phyloP scores from a whole-genome alignment of 2,797 vertebrate genomes.

The Darevskia mixta region DNA sequence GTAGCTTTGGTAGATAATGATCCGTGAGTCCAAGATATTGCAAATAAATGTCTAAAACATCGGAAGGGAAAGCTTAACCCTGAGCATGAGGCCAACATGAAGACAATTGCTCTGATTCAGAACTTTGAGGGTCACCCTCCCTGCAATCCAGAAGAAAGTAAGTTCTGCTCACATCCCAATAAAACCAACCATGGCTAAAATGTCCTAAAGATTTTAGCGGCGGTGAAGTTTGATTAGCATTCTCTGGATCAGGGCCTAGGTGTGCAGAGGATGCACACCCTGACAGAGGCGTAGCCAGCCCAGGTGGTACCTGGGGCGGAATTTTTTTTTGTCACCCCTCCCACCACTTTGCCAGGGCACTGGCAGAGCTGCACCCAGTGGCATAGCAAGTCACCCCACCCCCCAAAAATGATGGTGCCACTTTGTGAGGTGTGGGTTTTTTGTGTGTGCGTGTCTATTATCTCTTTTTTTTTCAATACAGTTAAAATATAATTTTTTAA shows the following conservation, averaged over 20 bases:
- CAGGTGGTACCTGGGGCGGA: no score
- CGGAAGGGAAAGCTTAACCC: conserved; percentile 48
- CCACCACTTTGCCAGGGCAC: no score
- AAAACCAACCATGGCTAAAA: background rate
- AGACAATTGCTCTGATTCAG: conserved; percentile 19
- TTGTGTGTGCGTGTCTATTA: no score
- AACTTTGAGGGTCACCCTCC: background rate
- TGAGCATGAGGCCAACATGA: conserved; percentile 45
- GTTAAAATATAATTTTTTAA: no score
- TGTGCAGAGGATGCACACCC: background rate
- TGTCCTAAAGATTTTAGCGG: background rate
- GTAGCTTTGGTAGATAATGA: conserved; percentile 76
- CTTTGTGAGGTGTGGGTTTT: no score
- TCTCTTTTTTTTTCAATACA: no score
- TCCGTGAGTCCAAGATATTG: conserved; percentile 63
- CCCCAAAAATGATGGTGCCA: no score
- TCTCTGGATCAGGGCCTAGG: background rate
- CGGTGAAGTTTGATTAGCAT: background rate
- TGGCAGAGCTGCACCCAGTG: no score
- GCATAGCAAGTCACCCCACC: no score
- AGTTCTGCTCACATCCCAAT: background rate
- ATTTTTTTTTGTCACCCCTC: no score
- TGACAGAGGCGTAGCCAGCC: no score
- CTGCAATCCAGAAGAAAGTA: background rate
- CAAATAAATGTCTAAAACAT: conserved; percentile 62